phyloP scores from a whole-genome alignment of 1,140 invertebrate genomes.

The Bombus soroeensis region DNA sequence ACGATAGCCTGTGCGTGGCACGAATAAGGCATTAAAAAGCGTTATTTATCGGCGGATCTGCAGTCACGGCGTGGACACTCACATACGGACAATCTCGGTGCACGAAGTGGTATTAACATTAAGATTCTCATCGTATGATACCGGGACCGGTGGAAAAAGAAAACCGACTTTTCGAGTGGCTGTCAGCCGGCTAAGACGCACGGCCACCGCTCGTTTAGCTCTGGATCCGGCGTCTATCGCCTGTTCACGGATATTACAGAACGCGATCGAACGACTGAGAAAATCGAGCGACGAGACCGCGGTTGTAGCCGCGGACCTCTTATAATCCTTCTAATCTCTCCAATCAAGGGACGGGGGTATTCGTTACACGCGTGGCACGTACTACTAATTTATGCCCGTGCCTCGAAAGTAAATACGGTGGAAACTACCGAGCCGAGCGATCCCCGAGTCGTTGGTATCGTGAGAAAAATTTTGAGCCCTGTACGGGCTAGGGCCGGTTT shows the following conservation, averaged over 20 bases:
- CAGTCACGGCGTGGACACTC: conserved; percentile 2
- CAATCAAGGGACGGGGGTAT: conserved; percentile 54
- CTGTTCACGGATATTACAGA: conserved; percentile 17
- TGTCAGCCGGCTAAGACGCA: conserved; percentile 47
- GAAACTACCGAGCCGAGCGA: conserved; percentile 40
- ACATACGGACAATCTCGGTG: conserved; percentile 11
- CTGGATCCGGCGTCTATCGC: not conserved
- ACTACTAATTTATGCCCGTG: conserved; percentile 69
- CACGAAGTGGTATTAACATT: conserved; percentile 45
- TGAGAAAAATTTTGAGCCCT: conserved; percentile 44
- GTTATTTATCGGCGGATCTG: conserved; percentile 59
- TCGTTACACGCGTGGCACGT: conserved; percentile 68
- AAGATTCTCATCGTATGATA: conserved; percentile 47
- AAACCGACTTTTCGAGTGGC: conserved; percentile 51
- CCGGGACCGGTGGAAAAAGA: conserved; percentile 37
- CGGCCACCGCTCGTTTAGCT: conserved; percentile 16
- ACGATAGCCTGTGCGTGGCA: conserved; percentile 54
- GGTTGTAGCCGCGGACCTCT: not conserved
- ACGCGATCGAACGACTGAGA: not conserved
- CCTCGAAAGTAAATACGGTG: conserved; percentile 61
- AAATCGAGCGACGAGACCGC: conserved; percentile 47
- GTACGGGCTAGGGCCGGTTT: not conserved
- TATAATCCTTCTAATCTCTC: conserved; percentile 66
- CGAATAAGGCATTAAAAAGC: conserved; percentile 59
- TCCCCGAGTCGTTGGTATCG: conserved; percentile 37